phyloP scores from a whole-genome alignment of 2,888 invertebrate species.

The Platypus cylindrus region DNA sequence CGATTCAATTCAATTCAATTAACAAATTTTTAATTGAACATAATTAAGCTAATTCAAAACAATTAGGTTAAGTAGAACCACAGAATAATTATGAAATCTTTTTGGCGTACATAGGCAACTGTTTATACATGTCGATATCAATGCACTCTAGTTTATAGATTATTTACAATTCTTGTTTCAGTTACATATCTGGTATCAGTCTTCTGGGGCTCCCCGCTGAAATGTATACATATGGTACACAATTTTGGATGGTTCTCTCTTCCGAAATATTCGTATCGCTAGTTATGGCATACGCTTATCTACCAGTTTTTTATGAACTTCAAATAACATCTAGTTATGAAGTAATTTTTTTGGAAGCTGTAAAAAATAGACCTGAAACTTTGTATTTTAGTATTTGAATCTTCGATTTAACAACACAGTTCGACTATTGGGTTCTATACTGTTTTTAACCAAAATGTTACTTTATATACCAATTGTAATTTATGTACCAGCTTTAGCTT shows the following conservation, averaged over 20 bases:
- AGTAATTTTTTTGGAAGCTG: constrained; percentile 34
- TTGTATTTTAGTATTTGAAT: constrained; percentile 45
- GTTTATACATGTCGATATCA: too few relatives aligned
- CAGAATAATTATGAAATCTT: too few relatives aligned
- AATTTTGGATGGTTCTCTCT: constrained; percentile 52
- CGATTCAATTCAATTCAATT: too few relatives aligned
- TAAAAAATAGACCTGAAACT: neutral
- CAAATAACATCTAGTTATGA: constrained; percentile 65
- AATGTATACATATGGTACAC: constrained; percentile 65
- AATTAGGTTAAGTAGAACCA: too few relatives aligned
- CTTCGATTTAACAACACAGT: constrained; percentile 56
- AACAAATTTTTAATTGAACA: too few relatives aligned
- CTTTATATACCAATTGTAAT: constrained; percentile 74
- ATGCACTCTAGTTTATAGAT: too few relatives aligned
- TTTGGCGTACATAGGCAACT: too few relatives aligned
- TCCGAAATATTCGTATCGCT: constrained; percentile 54
- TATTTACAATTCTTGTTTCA: constrained; percentile 36
- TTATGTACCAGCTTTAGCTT: constrained; percentile 77
- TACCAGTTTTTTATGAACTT: constrained; percentile 62
- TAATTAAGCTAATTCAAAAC: too few relatives aligned
- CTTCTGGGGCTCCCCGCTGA: constrained; percentile 61
- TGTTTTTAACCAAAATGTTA: constrained; percentile 62
- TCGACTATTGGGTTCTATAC: constrained; percentile 50
- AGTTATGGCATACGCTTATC: constrained; percentile 51
- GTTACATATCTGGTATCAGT: constrained; percentile 64